A percentile compares a stretch with the other conserved stretches of the same genome.
These are phyloP conservation scores for Phania funesta DNA, from an alignment of 2,888 invertebrate genomes.

Conservation along the genomic window DNA sequence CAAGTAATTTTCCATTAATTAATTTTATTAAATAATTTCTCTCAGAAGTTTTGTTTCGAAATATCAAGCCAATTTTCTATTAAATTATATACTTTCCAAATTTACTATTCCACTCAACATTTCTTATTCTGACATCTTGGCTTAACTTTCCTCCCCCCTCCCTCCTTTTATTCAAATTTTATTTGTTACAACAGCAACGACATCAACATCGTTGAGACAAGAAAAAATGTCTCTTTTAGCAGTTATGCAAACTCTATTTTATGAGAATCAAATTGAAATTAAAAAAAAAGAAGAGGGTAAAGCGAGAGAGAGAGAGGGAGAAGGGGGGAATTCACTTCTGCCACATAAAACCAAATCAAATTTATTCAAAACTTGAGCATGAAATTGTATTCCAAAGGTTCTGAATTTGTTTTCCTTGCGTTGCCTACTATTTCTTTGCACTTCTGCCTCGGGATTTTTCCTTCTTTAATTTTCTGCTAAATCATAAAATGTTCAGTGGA, in stretches of 20 bases:
- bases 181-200: slow-evolving; percentile 10
- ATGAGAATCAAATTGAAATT: neutral
- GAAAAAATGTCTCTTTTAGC: neutral
- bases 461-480: slow-evolving; percentile 39
- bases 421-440: too few relatives aligned
- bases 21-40: slow-evolving; percentile 40
- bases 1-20: slow-evolving; percentile 3
- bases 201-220: neutral
- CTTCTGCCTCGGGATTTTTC: too few relatives aligned
- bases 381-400: slow-evolving; percentile 42
- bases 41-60: slow-evolving; percentile 13
- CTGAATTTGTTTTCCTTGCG: slow-evolving; percentile 18
- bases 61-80: slow-evolving; percentile 31
- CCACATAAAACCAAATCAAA: slow-evolving; percentile 58
- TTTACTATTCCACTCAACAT: slow-evolving; percentile 35
- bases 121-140: slow-evolving; percentile 49
- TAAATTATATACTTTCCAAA: slow-evolving; percentile 41
- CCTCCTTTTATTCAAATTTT: slow-evolving; percentile 10
- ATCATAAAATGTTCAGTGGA: slow-evolving; percentile 39
- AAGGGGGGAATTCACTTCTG: slow-evolving; percentile 7
- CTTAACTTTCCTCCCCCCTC: slow-evolving; percentile 18
- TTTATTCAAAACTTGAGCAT: slow-evolving; percentile 35
- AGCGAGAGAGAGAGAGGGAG: neutral
- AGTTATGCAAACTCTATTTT: neutral
- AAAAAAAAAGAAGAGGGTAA: neutral